A percentile compares a stretch with the other conserved stretches of the same genome.
phyloP scores from a whole-genome alignment of 2,113 vertebrate genomes.

The Pseudonaja textilis region DNA sequence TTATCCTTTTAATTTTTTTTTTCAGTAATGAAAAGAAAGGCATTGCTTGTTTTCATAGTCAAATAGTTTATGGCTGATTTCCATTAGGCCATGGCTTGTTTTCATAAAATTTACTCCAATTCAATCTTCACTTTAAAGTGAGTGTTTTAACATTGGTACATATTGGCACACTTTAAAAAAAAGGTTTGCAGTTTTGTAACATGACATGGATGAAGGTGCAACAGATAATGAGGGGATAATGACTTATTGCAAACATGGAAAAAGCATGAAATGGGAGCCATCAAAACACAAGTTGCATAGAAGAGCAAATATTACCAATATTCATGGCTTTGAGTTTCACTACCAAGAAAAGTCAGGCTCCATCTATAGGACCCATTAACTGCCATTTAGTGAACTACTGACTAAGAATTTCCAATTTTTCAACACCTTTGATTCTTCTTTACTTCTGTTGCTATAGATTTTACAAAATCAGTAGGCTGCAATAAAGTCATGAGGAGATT shows the following conservation, averaged over 20 bases:
- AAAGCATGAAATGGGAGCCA: not conserved
- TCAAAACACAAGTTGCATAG: not conserved
- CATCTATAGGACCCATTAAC: not conserved
- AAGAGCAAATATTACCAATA: not conserved
- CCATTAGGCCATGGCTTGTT: not conserved
- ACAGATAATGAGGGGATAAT: not conserved
- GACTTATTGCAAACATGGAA: not conserved
- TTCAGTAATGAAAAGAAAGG: not conserved
- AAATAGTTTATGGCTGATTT: too few species aligned
- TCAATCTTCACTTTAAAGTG: not conserved
- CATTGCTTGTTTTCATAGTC: not conserved
- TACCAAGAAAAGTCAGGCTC: not conserved
- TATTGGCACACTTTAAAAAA: not conserved
- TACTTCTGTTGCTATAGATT: not conserved
- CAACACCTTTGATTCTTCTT: not conserved
- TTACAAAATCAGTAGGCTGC: not conserved
- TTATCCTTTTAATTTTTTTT: not conserved
- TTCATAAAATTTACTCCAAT: not conserved
- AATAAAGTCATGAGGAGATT: not conserved
- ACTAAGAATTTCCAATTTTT: not conserved
- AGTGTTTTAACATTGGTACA: not conserved
- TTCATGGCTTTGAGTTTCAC: not conserved
- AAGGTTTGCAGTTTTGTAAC: not conserved
- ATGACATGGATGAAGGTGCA: not conserved
- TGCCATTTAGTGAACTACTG: not conserved